Evolutionary conservation across 2,113 vertebrate species (phyloP).

Genomic region (Eclectus roratus): DNA sequence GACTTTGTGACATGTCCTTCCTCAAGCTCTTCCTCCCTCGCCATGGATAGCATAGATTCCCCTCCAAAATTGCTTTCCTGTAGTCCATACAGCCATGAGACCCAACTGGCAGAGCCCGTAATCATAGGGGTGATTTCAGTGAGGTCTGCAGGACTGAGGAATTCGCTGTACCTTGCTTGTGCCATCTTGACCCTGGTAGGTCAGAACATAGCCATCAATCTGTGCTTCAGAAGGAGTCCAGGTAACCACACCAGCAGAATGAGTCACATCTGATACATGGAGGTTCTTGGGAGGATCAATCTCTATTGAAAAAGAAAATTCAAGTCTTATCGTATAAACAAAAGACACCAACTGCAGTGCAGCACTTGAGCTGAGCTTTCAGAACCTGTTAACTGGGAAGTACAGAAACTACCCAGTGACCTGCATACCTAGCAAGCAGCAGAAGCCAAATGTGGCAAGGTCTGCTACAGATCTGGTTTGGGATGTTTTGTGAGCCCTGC

Average conservation of each 20-base stretch:
- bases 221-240: slow-evolving; percentile 83
- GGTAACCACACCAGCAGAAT: slow-evolving; percentile 73
- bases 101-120: not conserved
- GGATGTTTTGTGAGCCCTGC: not conserved
- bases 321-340: not conserved
- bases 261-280: slow-evolving; percentile 67
- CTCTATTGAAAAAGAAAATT: slow-evolving; percentile 63
- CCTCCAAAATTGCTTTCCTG: not conserved
- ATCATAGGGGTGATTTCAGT: not conserved
- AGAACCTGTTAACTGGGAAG: not conserved
- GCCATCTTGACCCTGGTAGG: slow-evolving; percentile 75
- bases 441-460: not conserved
- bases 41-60: not conserved
- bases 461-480: not conserved
- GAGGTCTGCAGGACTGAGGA: not conserved
- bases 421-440: not conserved
- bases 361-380: not conserved
- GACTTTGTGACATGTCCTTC: not conserved
- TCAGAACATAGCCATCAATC: slow-evolving; percentile 84
- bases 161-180: slow-evolving; percentile 73
- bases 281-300: slow-evolving; percentile 85
- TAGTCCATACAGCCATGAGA: not conserved
- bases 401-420: not conserved
- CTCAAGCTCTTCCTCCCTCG: not conserved
- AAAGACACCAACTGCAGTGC: not conserved